A percentile compares a stretch with the other conserved stretches of the same genome.
These are phyloP conservation scores for Acrocephalus kingi DNA, from an alignment of 2,113 vertebrate species.

Conservation along the genomic window DNA sequence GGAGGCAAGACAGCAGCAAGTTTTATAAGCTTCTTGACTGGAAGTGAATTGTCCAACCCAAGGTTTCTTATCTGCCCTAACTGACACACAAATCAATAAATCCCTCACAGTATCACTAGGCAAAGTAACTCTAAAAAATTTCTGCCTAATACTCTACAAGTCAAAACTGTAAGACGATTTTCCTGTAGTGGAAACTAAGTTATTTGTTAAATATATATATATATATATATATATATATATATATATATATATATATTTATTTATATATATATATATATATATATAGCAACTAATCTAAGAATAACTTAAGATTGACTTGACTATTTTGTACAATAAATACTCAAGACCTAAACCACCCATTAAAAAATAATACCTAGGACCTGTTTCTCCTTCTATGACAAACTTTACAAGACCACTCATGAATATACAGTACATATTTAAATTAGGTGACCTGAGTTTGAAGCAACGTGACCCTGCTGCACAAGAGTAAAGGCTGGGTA, in stretches of 20 bases:
- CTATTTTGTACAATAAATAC: neutral
- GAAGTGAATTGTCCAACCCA: neutral
- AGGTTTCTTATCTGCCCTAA: neutral
- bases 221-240: neutral
- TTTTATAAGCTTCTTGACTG: neutral
- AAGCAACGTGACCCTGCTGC: rapidly evolving
- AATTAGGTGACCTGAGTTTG: neutral
- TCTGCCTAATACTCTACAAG: neutral
- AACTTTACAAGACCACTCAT: neutral
- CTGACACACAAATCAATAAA: neutral
- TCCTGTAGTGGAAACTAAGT: neutral
- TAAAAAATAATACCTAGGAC: neutral
- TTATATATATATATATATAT: neutral
- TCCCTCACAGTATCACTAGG: neutral
- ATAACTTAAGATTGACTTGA: neutral
- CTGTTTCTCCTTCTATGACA: neutral
- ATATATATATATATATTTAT: neutral
- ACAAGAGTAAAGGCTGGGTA: neutral
- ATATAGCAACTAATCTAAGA: neutral
- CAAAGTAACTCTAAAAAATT: neutral
- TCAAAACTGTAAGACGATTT: neutral
- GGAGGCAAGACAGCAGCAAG: neutral
- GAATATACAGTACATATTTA: neutral
- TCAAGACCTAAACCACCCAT: neutral
- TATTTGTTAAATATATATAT: neutral